These are phyloP conservation scores for Thaleichthys pacificus DNA, from an alignment of 2,797 vertebrate genomes.

Conservation along the genomic window DNA sequence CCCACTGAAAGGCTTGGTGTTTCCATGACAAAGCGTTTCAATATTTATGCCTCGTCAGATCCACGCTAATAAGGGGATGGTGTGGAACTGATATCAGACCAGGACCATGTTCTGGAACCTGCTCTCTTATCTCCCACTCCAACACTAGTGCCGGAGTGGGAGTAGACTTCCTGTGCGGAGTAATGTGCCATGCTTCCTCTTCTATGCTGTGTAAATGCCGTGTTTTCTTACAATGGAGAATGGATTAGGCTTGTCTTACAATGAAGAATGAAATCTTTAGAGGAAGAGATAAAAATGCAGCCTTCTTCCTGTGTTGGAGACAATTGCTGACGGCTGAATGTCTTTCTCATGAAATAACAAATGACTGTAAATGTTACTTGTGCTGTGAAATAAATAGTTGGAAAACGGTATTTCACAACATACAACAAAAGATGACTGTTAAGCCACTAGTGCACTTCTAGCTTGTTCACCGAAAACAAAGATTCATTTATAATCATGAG, in stretches of 20 bases:
- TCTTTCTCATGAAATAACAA: neutral
- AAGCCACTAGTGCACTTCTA: neutral
- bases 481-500: neutral
- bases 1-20: neutral
- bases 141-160: conserved; percentile 48
- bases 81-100: neutral
- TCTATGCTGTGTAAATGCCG: conserved; percentile 35
- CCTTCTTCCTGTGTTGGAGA: neutral
- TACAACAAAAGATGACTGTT: neutral
- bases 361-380: neutral
- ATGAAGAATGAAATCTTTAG: conserved; percentile 11
- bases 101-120: conserved; percentile 21
- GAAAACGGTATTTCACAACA: neutral
- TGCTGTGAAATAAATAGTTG: neutral
- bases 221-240: conserved; percentile 32
- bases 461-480: neutral
- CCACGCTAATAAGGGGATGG: conserved; percentile 1
- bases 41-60: conserved; percentile 17
- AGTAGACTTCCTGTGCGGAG: conserved; percentile 63
- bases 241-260: conserved; percentile 21
- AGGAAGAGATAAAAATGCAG: neutral
- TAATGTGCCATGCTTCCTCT: conserved; percentile 57
- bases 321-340: neutral
- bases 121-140: conserved; percentile 61
- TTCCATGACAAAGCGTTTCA: neutral